A percentile compares a stretch with the other conserved stretches of the same genome.
Conservation (phyloP, 2,888 invertebrate species). For the Griposia aprilina region DNA sequence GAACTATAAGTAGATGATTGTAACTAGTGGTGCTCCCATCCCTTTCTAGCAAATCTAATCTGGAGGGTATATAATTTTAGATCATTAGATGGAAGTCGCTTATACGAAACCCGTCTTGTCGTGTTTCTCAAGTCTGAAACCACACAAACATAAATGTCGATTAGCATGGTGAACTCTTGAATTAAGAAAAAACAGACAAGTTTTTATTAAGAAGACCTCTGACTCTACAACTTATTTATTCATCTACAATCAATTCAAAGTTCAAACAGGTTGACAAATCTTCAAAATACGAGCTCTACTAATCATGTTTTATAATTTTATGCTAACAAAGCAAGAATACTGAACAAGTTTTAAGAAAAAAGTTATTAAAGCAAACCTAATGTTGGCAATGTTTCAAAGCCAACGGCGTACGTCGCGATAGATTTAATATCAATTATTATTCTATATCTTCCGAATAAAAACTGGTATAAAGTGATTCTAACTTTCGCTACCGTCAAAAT, state of each 20-base stretch:
- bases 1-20: neutral
- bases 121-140: neutral
- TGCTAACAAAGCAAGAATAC: constrained; percentile 50
- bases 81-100: neutral
- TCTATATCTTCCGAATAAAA: constrained; percentile 72
- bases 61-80: neutral
- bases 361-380: constrained; percentile 52
- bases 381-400: constrained; percentile 57
- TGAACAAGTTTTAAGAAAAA: constrained; percentile 52
- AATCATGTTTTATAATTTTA: constrained; percentile 49
- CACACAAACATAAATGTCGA: neutral
- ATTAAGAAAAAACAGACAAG: constrained; percentile 17
- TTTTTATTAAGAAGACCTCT: constrained; percentile 19
- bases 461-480: constrained; percentile 82
- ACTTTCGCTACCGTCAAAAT: constrained; percentile 87
- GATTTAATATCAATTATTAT: constrained; percentile 70
- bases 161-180: constrained; percentile 5
- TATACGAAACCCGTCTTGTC: neutral
- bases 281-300: constrained; percentile 45
- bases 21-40: neutral
- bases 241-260: constrained; percentile 48
- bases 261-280: constrained; percentile 55
- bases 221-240: constrained; percentile 41
- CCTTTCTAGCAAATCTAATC: neutral
- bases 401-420: constrained; percentile 62